A percentile compares a stretch with the other conserved stretches of the same genome.
Evolutionary conservation across 2,888 invertebrate genomes (phyloP).

Genomic region (Drosophila prolongata): DNA sequence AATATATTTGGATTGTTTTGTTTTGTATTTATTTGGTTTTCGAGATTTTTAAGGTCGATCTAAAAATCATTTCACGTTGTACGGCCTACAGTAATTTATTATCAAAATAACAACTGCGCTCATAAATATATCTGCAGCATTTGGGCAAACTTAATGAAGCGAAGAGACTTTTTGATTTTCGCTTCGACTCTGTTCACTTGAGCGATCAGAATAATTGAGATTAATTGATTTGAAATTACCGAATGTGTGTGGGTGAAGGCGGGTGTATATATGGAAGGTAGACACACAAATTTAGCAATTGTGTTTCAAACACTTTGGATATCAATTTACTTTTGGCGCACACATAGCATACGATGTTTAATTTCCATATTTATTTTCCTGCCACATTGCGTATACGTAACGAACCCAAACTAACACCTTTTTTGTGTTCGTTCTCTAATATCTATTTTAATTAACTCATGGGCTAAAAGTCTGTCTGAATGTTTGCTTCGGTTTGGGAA

Average conservation of each 20-base stretch:
- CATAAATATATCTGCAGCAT: slow-evolving; percentile 15
- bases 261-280: neutral
- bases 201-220: slow-evolving; percentile 50
- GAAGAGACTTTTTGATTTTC: slow-evolving; percentile 12
- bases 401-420: slow-evolving; percentile 58
- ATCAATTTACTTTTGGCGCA: slow-evolving; percentile 42
- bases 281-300: slow-evolving; percentile 19
- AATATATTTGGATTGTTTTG: neutral
- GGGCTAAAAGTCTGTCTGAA: slow-evolving; percentile 16
- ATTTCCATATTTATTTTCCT: slow-evolving; percentile 26
- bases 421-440: slow-evolving; percentile 26
- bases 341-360: too few species aligned
- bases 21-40: neutral
- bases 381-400: slow-evolving; percentile 58
- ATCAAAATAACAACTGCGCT: slow-evolving; percentile 31
- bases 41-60: neutral
- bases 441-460: slow-evolving; percentile 25
- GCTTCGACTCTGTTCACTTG: slow-evolving; percentile 27
- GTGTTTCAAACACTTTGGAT: slow-evolving; percentile 37
- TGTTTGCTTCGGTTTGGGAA: slow-evolving; percentile 34
- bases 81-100: slow-evolving; percentile 41
- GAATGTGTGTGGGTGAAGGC: slow-evolving; percentile 5
- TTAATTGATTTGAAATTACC: slow-evolving; percentile 45
- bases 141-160: slow-evolving; percentile 37
- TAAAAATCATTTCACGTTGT: neutral